These are phyloP conservation scores for Oreortyx pictus DNA, from an alignment of 2,797 vertebrate species.

Conservation along the genomic window DNA sequence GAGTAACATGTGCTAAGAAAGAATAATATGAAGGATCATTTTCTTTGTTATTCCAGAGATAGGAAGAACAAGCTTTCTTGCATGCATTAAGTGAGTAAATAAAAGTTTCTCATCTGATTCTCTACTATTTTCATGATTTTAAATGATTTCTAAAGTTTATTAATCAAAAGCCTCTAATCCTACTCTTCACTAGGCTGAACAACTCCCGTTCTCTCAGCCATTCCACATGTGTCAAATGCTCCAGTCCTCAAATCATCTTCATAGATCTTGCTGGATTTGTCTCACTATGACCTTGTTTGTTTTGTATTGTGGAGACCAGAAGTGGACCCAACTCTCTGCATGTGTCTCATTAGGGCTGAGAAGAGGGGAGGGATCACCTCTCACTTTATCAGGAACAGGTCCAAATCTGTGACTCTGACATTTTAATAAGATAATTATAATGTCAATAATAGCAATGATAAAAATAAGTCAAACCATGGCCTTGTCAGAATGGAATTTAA, in stretches of 20 bases:
- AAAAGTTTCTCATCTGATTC: neutral
- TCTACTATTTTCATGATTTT: neutral
- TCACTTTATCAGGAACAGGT: neutral
- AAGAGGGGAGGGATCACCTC: neutral
- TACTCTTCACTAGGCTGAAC: neutral
- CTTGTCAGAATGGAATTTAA: neutral
- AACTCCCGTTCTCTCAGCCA: neutral
- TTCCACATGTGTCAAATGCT: no score
- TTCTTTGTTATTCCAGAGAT: neutral
- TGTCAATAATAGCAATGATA: neutral
- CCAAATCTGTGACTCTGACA: neutral
- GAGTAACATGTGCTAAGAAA: neutral
- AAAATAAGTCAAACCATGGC: fast-evolving
- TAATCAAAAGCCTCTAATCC: neutral
- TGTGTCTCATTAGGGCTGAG: no score
- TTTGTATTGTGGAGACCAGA: no score
- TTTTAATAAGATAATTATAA: neutral
- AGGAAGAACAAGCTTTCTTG: neutral
- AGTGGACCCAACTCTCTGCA: no score
- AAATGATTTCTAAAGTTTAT: neutral
- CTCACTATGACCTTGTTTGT: no score
- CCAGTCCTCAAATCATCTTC: no score
- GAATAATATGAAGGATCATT: neutral
- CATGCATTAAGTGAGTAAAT: neutral
- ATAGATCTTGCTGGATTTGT: no score